Base-by-base conservation (phyloP, 2,888 invertebrate genomes). In the Meiosimyza platycephala region DNA sequence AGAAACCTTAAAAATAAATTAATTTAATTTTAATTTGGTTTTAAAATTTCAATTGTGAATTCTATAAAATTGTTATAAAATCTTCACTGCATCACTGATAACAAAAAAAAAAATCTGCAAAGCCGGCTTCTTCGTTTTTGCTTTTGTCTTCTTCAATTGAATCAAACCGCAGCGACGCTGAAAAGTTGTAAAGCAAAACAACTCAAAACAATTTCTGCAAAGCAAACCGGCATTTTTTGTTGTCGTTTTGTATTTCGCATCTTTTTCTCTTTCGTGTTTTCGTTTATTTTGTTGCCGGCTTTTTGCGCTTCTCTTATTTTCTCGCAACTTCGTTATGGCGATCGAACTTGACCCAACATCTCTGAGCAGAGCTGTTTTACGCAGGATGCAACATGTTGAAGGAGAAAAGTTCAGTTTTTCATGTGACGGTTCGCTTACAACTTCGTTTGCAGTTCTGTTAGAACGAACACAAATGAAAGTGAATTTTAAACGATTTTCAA, bases 191-290 rank as follows among this genome's bases (percentile, higher is more conserved):
- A 33, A 64, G 64, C 64, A 64, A 64, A 64, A 64, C 28, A 50
- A 71, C 40, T 73, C 67, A 71, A 76, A 76, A 70, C 70, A 65
- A 74, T 16, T 47, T n/a, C 63, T 47, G 72, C 71, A 67, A 40
- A 12, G 40, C 57, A 71, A 74, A 73, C 77, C 76, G 76, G 77
- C 75, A 76, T 71, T 77, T 76, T 74, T 76, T 77, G 75, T 76
- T 76, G 74, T 75, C 75, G 75, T 73, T 75, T 74, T 74, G 50
- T 22, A 62, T 22, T 6, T 64, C 22, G 18, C 28, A 51, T 51
- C 16, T 47, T 47, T 47, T 33, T 47, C 47, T n/a, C 63, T 40
- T 47, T 15, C 5, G 9, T 40, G 22, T 6, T 64, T 51, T 51
- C 51, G 22, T 28, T 51, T 51, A 51, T 51, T 48, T 63, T 63